These are phyloP conservation scores for Muscicapa striata DNA, from an alignment of 2,797 vertebrate genomes.

Conservation along the genomic window DNA sequence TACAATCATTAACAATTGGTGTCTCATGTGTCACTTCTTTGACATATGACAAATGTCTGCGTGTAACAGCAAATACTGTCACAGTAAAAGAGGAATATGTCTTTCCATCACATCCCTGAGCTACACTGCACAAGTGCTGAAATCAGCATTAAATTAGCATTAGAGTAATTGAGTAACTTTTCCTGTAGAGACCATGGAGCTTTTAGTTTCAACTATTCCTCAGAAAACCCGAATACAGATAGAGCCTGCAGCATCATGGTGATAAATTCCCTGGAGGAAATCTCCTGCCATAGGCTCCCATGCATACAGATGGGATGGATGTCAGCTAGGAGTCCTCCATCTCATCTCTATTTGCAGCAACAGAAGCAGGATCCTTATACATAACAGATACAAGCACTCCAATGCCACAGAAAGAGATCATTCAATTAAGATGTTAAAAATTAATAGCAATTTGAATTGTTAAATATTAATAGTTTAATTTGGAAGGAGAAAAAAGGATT, in stretches of 20 bases:
- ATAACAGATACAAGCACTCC: background rate
- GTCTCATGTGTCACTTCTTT: background rate
- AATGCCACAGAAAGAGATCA: background rate
- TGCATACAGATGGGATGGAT: background rate
- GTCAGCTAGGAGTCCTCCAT: background rate
- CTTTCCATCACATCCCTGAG: background rate
- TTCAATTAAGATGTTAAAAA: background rate
- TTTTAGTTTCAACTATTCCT: background rate
- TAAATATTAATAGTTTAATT: slow-evolving; percentile 4
- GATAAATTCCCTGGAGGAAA: background rate
- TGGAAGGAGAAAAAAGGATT: background rate
- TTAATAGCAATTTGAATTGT: background rate
- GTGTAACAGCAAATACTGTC: background rate
- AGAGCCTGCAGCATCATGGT: background rate
- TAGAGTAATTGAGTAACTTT: background rate
- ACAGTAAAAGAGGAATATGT: background rate
- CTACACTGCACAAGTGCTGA: background rate
- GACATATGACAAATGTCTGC: background rate
- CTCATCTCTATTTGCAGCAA: background rate
- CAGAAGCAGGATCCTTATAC: background rate
- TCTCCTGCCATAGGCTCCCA: background rate
- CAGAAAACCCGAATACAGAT: background rate
- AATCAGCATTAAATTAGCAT: slow-evolving; percentile 13
- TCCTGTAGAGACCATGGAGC: background rate
- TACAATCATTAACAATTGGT: background rate